Evolutionary conservation across 2,888 invertebrate genomes (phyloP).

Genomic region (Ophioninae sp.): DNA sequence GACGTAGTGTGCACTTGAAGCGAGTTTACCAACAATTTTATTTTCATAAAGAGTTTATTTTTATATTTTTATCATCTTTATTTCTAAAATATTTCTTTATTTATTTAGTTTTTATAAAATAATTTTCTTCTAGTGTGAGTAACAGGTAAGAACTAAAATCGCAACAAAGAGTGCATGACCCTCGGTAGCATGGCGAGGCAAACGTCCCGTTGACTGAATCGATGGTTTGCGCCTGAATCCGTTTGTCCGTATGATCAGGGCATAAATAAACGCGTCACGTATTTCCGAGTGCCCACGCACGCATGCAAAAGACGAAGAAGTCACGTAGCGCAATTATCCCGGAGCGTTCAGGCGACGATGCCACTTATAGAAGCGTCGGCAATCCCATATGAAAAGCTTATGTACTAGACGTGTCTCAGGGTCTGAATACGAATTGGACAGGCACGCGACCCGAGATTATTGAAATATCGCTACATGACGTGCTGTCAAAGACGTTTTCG

Average conservation of each 20-base stretch:
- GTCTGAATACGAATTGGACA: slow-evolving; percentile 49
- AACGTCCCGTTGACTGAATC: not conserved
- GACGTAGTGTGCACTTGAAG: not conserved
- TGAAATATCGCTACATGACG: not conserved
- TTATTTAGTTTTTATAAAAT: not conserved
- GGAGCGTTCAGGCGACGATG: slow-evolving; percentile 39
- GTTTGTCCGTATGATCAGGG: slow-evolving; percentile 3
- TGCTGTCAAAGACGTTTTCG: not conserved
- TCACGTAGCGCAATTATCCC: slow-evolving; percentile 55
- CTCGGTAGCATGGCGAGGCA: not conserved
- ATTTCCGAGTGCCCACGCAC: slow-evolving; percentile 31
- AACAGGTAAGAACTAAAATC: not conserved
- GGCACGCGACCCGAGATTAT: slow-evolving; percentile 47
- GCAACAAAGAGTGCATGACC: not conserved
- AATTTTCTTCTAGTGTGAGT: not conserved
- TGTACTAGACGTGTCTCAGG: slow-evolving; percentile 39
- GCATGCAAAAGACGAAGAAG: slow-evolving; percentile 29
- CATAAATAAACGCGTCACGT: slow-evolving; percentile 52
- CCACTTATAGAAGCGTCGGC: slow-evolving; percentile 48
- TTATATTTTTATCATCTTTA: no score
- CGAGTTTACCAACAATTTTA: not conserved
- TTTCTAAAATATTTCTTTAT: no score
- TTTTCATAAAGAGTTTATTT: not conserved
- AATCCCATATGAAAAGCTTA: slow-evolving; percentile 35
- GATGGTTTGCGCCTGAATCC: slow-evolving; percentile 4